Evolutionary conservation across 2,113 vertebrate species (phyloP).

Genomic region (Dascyllus trimaculatus): DNA sequence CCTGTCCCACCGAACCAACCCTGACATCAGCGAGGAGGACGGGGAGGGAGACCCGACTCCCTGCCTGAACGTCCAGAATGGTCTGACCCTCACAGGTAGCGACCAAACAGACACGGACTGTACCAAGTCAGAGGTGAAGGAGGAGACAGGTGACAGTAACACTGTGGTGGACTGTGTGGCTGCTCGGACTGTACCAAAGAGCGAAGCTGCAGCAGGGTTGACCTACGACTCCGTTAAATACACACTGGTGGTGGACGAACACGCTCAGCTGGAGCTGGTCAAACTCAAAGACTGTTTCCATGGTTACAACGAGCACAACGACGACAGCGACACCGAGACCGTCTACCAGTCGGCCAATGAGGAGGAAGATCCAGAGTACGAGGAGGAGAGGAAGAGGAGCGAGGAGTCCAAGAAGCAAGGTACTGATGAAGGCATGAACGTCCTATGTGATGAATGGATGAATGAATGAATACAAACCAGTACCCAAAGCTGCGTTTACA

Average conservation of each 20-base stretch:
- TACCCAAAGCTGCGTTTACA: too few species aligned
- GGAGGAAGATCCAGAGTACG: slow-evolving; percentile 86
- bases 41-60: slow-evolving; percentile 79
- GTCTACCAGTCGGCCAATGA: slow-evolving; percentile 90
- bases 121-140: slow-evolving; percentile 19
- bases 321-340: slow-evolving; percentile 89
- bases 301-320: slow-evolving; percentile 83
- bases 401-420: slow-evolving; percentile 63
- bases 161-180: background rate
- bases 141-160: background rate
- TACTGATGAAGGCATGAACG: background rate
- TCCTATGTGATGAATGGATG: too few species aligned
- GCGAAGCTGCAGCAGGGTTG: slow-evolving; percentile 66
- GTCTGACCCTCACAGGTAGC: slow-evolving; percentile 35
- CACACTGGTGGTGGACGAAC: slow-evolving; percentile 95
- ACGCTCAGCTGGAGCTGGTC: slow-evolving; percentile 93
- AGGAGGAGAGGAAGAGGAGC: slow-evolving; percentile 79
- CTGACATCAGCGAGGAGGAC: slow-evolving; percentile 95
- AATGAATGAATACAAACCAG: too few species aligned
- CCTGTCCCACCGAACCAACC: slow-evolving; percentile 85
- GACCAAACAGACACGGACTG: slow-evolving; percentile 24
- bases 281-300: slow-evolving; percentile 91
- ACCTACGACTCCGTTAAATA: slow-evolving; percentile 94
- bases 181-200: slow-evolving; percentile 49
- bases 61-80: slow-evolving; percentile 38